Evolutionary conservation across 2,797 vertebrate genomes (phyloP).

Genomic region (Jordanella pulchra): DNA sequence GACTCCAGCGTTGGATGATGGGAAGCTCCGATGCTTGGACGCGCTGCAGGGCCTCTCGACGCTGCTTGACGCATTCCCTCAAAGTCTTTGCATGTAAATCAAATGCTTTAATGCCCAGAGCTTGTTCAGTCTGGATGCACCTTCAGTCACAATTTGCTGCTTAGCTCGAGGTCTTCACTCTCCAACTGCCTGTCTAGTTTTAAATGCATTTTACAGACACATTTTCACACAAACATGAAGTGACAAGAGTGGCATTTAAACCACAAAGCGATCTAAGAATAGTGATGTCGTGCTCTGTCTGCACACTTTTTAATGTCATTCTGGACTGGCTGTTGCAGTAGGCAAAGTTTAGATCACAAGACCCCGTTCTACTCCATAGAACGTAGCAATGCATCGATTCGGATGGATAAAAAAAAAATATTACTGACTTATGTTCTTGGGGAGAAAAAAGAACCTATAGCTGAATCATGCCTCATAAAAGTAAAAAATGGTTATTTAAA

Average conservation of each 20-base stretch:
- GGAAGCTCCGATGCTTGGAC: too few species aligned
- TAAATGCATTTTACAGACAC: not conserved
- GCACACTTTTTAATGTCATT: not conserved
- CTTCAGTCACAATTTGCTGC: too few species aligned
- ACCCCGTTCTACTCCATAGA: not conserved
- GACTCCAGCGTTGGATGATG: too few species aligned
- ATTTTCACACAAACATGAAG: not conserved
- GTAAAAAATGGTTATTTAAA: not conserved
- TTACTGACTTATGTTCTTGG: too few species aligned
- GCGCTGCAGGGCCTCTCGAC: too few species aligned
- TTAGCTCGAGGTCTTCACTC: too few species aligned
- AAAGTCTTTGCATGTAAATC: too few species aligned
- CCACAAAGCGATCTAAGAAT: not conserved
- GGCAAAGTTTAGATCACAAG: not conserved
- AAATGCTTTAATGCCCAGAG: too few species aligned
- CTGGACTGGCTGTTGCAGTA: not conserved
- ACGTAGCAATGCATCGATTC: not conserved
- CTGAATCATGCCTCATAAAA: not conserved
- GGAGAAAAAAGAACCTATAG: not conserved
- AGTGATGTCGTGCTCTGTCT: not conserved
- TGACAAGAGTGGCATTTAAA: not conserved
- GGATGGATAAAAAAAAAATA: not conserved
- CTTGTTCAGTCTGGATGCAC: too few species aligned
- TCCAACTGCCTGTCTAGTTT: not conserved
- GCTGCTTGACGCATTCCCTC: too few species aligned